Base-by-base conservation (phyloP, 2,888 invertebrate genomes). In the Geophilus truncorum region DNA sequence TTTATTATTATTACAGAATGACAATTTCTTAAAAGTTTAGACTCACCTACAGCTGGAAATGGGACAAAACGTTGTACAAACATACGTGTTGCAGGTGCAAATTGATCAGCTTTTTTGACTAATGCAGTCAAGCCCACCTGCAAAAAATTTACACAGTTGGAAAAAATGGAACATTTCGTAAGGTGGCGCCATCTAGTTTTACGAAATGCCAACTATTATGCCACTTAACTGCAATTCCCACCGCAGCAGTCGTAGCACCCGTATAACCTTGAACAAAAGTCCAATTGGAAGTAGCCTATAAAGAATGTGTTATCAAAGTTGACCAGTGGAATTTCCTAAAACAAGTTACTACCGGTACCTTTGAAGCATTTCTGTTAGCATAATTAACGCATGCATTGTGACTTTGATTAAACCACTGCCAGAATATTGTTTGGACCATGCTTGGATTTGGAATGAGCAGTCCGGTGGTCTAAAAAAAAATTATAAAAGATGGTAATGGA, bases 351-450 rank as follows among this genome's bases (percentile, higher is more conserved):
- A 7, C 62, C 15, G 15, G 6, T 81, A 88, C 88, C 86, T 89
- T 88, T 4, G 88, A 85, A 3, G 89, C 89, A 85, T 89, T 89
- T 81, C 89, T 84, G 84, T 89, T 89, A 70, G 89, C 85, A 83
- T 87, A 89, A 84, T 89, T 89, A 77, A 89, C 89, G 83, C 87
- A 87, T 0, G 89, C 89, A 83, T 89, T 89, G 84, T 89, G 89
- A 77, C 87, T 88, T 84, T 89, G 89, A 84, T 89, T 89, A 77
- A 89, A 83, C 88, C 88, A 89, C 83, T 89, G 89, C 88, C 89
- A 89, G 84, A 89, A 88, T 9, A 89, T 85, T 57, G 87, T 86
- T 28, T 86, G 85, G 2, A 83, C 83, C 81, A 88, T 84, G 0
- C 87, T 86, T 0, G 86, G 88, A 82, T 88, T 88, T 0, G 89